phyloP scores from a whole-genome alignment of 2,113 vertebrate genomes.

The Megaptera novaeangliae region DNA sequence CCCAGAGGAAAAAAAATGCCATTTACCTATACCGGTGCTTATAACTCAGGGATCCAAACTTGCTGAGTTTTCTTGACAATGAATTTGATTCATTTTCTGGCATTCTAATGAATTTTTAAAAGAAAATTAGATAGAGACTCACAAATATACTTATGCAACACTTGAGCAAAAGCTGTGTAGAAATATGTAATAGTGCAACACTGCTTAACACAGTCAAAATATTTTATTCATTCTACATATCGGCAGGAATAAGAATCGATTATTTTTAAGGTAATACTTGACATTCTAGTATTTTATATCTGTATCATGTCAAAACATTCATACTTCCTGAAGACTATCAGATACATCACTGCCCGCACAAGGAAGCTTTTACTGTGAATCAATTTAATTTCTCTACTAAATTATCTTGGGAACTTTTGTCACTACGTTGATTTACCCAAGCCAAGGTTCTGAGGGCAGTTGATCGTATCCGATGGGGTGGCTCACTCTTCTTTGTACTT shows the following conservation, averaged over 20 bases:
- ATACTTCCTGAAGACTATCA: background rate
- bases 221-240: background rate
- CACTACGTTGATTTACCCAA: background rate
- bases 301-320: background rate
- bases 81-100: constrained; percentile 88
- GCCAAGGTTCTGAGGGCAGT: background rate
- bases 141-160: background rate
- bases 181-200: background rate
- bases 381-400: background rate
- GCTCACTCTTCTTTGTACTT: background rate
- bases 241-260: background rate
- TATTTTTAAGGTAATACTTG: background rate
- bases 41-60: constrained; percentile 87
- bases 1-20: background rate
- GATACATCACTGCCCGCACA: background rate
- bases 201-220: background rate
- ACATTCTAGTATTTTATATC: background rate
- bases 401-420: background rate
- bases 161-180: background rate
- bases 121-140: constrained; percentile 54
- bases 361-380: background rate
- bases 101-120: constrained; percentile 81
- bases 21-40: constrained; percentile 89
- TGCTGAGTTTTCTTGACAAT: constrained; percentile 88
- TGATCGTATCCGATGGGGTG: background rate